Base-by-base conservation (phyloP, 2,113 vertebrate species). In the Struthio camelus region DNA sequence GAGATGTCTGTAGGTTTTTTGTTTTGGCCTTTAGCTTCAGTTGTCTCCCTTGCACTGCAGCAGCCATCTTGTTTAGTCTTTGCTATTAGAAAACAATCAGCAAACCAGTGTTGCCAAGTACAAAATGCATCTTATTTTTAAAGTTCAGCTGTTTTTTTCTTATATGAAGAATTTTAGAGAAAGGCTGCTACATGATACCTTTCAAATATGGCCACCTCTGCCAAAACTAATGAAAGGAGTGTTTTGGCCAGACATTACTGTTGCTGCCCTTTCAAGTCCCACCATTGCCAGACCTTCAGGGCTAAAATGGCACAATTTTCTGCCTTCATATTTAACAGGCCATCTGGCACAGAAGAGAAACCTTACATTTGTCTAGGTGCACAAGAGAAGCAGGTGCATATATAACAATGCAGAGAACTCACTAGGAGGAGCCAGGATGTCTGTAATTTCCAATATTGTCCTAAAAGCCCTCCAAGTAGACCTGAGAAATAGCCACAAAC, bases 1-100 rank as follows among this genome's bases (percentile, higher is more conserved):
- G 81, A 24, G 79, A 77, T 78, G 91, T 94, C 91, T 95, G 91
- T 94, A 95, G 95, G 94, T 91, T 95, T 97, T 97, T 97, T 95
- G 94, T 94, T 91, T 94, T 89, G 82, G 75, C 64, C 53, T 93
- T 94, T 58, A 23, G 84, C 94, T 96, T 91, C 78, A 64, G 76
- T 96, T 95, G 91, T 96, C 90, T 95, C 88, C 69, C 93, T 97
- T 90, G 87, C 85, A 24, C 53, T 69, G 87, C 71, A 2, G 42
- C 93, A 95, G 72, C 85, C 92, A 94, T 96, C 92, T 96, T 96
- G 88, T 90, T 96, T 92, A 89, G 88, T 64, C 90, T 86, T 93
- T 88, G 92, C 90, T 72, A 76, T 92, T 71, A 86, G 93, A 91
- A 96, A 93, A 97, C 92, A 96, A 94, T 93, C 85, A 53, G 77